Conservation (phyloP, 2,797 vertebrate species). For the Crenichthys baileyi region DNA sequence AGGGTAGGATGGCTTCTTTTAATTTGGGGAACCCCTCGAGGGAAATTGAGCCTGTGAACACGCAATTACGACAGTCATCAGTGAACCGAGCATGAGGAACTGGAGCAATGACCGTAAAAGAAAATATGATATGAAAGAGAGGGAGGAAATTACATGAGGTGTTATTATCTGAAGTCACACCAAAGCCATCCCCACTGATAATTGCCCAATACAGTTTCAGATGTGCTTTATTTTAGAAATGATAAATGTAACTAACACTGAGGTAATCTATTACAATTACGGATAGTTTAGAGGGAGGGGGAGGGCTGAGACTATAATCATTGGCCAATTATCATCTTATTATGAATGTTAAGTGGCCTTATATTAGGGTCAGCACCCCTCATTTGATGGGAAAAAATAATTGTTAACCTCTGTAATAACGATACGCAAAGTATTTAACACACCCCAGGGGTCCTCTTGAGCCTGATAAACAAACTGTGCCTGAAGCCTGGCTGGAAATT, state of each 20-base stretch:
- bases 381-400: conserved; percentile 87
- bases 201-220: conserved; percentile 35
- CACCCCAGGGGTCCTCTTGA: conserved; percentile 58
- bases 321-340: conserved; percentile 89
- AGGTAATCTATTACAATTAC: conserved; percentile 79
- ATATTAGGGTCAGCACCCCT: conserved; percentile 91
- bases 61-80: conserved; percentile 83
- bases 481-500: conserved; percentile 19
- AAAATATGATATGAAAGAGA: conserved; percentile 64
- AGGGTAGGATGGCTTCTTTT: conserved; percentile 82
- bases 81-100: conserved; percentile 70
- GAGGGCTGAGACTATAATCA: conserved; percentile 63
- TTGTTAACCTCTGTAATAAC: conserved; percentile 82
- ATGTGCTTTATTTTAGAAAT: conserved; percentile 55
- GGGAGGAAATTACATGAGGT: conserved; percentile 73
- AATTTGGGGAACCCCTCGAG: conserved; percentile 81
- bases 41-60: conserved; percentile 79
- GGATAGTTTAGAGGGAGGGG: conserved; percentile 49
- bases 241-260: conserved; percentile 75
- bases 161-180: conserved; percentile 64
- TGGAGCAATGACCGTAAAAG: conserved; percentile 55
- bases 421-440: conserved; percentile 77
- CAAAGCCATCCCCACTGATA: conserved; percentile 42
- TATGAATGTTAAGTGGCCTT: conserved; percentile 85
- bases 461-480: conserved; percentile 2